These are phyloP conservation scores for Tribolium freemani DNA, from an alignment of 2,888 invertebrate genomes.

Conservation along the genomic window DNA sequence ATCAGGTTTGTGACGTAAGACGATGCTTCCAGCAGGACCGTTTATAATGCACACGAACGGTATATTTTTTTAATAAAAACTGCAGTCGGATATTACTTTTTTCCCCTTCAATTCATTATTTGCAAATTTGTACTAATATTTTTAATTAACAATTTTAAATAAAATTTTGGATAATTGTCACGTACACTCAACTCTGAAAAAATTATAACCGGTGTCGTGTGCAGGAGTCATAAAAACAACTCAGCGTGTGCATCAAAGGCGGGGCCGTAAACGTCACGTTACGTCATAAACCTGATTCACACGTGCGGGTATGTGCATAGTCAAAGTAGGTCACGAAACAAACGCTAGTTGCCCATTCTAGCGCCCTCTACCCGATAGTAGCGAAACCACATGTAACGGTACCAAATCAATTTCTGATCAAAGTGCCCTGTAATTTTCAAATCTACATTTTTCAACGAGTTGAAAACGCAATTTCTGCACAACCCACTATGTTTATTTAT, in stretches of 20 bases:
- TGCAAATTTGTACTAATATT: too few species aligned
- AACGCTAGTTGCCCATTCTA: not conserved
- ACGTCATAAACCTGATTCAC: slow-evolving; percentile 67
- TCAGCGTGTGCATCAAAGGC: slow-evolving; percentile 48
- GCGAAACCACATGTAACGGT: not conserved
- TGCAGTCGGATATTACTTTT: too few species aligned
- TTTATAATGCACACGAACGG: slow-evolving; percentile 49
- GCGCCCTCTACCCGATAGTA: slow-evolving; percentile 14
- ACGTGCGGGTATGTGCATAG: slow-evolving; percentile 68
- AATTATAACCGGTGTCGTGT: slow-evolving; percentile 38
- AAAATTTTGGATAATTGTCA: not conserved
- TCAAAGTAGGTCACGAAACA: slow-evolving; percentile 63
- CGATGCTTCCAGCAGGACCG: slow-evolving; percentile 55
- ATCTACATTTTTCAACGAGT: too few species aligned
- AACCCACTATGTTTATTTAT: too few species aligned
- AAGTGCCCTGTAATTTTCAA: too few species aligned
- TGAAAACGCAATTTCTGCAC: too few species aligned
- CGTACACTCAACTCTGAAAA: too few species aligned
- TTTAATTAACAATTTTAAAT: not conserved
- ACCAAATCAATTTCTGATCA: not conserved
- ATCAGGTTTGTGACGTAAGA: slow-evolving; percentile 66
- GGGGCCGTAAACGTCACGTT: slow-evolving; percentile 56
- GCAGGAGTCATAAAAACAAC: slow-evolving; percentile 23
- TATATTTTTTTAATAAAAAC: too few species aligned
- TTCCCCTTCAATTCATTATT: too few species aligned